phyloP scores from a whole-genome alignment of 2,888 invertebrate species.

The Synanthedon myopaeformis region DNA sequence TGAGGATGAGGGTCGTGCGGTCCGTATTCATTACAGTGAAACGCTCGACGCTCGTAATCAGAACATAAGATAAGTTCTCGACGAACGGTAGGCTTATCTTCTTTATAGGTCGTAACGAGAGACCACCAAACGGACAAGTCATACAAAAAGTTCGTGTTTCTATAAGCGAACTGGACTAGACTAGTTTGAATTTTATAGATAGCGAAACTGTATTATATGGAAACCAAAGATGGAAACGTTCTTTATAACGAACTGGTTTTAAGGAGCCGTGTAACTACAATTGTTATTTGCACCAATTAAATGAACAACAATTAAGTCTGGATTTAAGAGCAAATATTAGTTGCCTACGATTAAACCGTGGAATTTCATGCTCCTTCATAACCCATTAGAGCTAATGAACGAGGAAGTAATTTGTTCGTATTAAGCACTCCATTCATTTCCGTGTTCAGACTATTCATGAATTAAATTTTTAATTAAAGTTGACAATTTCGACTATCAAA shows the following conservation, averaged over 20 bases:
- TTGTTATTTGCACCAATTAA: neutral
- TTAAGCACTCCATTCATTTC: slow-evolving; percentile 6
- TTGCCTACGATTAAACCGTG: neutral
- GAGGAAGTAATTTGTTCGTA: slow-evolving; percentile 10
- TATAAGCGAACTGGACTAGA: slow-evolving; percentile 5
- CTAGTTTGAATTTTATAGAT: neutral
- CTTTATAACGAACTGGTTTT: neutral
- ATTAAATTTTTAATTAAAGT: slow-evolving; percentile 22
- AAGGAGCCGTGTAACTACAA: neutral
- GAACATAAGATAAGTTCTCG: slow-evolving; percentile 12
- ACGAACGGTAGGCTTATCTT: slow-evolving; percentile 12
- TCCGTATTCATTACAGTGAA: slow-evolving; percentile 11
- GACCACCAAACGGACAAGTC: slow-evolving; percentile 7
- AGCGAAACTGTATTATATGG: neutral
- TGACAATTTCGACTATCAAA: slow-evolving; percentile 14
- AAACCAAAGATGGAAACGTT: no score
- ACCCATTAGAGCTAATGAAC: slow-evolving; percentile 3
- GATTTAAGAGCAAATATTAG: neutral
- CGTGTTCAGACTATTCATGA: slow-evolving; percentile 4
- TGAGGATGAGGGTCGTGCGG: slow-evolving; percentile 2
- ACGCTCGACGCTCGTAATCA: slow-evolving; percentile 15
- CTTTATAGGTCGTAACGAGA: slow-evolving; percentile 14
- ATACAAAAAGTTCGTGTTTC: slow-evolving; percentile 10
- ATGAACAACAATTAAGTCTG: neutral
- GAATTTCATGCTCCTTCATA: neutral